Evolutionary conservation across 2,888 invertebrate species (phyloP), one percentile per base, ranked within the genome.

Genomic region (Drepana falcataria): DNA sequence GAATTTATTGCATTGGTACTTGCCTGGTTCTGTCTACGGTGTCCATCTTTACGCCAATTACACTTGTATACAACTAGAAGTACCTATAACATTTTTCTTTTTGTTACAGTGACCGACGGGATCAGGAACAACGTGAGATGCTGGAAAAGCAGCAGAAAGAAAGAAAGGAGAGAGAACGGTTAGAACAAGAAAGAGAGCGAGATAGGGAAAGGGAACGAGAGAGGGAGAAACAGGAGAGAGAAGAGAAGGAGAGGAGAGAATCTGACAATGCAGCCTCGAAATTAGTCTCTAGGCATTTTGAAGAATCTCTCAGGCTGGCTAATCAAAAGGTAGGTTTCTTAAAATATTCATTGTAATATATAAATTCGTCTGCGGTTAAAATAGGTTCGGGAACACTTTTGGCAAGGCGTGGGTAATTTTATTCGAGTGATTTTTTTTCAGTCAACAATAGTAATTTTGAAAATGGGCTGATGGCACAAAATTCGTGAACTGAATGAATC

Each of bases 241-340:
- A 90, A 70, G 92, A 92, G 61, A 92, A 92, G 68, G 86, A 92
- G 71, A 92, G 92, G 84, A 93, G 95, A 85, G 91, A 93, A 64
- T 90, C 92, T 71, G 93, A 94, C 64, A 92, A 93, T 79, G 95
- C 95, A 55, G 95, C 97, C 55, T 95, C 96, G 68, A 93, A 93
- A 81, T 94, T 95, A 62, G 95, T 97, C 58, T 94, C 96, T 72
- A 95, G 96, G 85, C 97, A 97, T 89, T 97, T 97, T 85, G 96
- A 96, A 77, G 96, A 97, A 91, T 96, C 97, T 63, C 92, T 97
- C 59, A 92, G 95, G 79, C 91, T 94, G 61, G 95, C 95, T 49
- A 94, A 95, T 77, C 94, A 95, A 88, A 95, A 95, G 94, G 95
- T 95, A 68, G 58, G 57, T 75, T 58, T 56, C 56, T 49, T 21